Evolutionary conservation across 2,888 invertebrate species (phyloP), one percentile per base, ranked within the genome.

Genomic region (Caenorhabditis wallacei): DNA sequence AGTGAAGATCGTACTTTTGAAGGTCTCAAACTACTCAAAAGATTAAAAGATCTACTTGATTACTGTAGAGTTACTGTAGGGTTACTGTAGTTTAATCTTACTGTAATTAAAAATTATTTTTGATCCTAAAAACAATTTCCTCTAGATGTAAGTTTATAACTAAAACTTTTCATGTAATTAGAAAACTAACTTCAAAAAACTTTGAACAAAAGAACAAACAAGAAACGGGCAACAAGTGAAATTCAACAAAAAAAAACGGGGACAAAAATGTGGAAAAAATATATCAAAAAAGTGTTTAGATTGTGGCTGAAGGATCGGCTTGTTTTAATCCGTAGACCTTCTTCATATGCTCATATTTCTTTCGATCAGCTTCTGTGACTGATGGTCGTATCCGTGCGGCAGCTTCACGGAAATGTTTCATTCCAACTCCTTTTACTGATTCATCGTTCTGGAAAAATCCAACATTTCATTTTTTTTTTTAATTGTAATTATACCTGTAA

Each of bases 381-480:
- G 98, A 98, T 16, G 97, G 97, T 90, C 95, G 95, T 81, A 96
- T 94, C 93, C 95, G 95, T 13, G 93, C 92, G 37, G 97, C 93
- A 0, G 97, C 97, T 78, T 78, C 81, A 10, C 57, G 43, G 69
- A 87, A 85, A 56, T 87, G 87, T 22, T 30, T 46, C 82, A 80
- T 76, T 63, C 68, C 78, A 3, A 87, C 87, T 13, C 74, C 84
- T 5, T 26, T 61, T 10, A 85, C 69, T 7, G 71, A 54, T 3
- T 61, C 53, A 48, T 86, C 82, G 35, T 84, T 84, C 61, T 83
- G 78, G 22, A 80, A 66, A 22, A 7, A 13, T 2, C 11, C 20
- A 59, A 16, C 51, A 18, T 26, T 26, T 37, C 16, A 30, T 13
- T 1, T 5, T 24, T 37, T 13, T 46, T 0, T 1, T 2, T 35